Conservation (phyloP, 2,797 vertebrate genomes). For the Chromis chromis region DNA sequence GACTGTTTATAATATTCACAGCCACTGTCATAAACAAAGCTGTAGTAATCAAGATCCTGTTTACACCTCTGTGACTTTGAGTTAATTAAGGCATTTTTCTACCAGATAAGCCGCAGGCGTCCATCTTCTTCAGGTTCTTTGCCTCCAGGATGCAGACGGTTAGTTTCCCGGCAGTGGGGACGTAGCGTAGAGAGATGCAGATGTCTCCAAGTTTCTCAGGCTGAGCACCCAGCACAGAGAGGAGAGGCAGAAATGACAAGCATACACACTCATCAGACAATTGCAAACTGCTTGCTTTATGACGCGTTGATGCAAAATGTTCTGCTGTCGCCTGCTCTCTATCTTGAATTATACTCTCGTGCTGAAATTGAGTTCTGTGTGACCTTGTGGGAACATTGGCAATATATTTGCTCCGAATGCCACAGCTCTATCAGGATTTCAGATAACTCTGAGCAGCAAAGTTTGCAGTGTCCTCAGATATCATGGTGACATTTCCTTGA, state of each 20-base stretch:
- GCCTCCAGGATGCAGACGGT: slow-evolving; percentile 98
- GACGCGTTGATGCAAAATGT: slow-evolving; percentile 8
- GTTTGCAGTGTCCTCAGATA: background rate
- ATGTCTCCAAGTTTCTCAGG: slow-evolving; percentile 98
- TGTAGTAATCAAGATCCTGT: background rate
- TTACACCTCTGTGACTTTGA: background rate
- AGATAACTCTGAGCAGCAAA: background rate
- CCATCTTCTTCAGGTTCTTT: slow-evolving; percentile 99
- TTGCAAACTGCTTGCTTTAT: background rate
- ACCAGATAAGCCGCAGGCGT: slow-evolving; percentile 98
- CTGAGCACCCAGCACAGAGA: slow-evolving; percentile 73
- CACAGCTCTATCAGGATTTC: background rate
- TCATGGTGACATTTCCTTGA: background rate
- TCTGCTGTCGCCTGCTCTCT: background rate
- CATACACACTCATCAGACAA: slow-evolving; percentile 28
- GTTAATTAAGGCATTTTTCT: slow-evolving; percentile 21
- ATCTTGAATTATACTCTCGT: background rate
- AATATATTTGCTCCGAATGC: background rate
- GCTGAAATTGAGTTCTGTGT: background rate
- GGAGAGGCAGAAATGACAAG: slow-evolving; percentile 38
- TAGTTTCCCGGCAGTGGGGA: slow-evolving; percentile 97
- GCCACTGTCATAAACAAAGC: background rate
- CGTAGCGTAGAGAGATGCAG: slow-evolving; percentile 97
- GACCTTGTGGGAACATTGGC: background rate
- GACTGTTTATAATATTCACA: no score